These are phyloP conservation scores for Zosterops lateralis DNA, from an alignment of 2,113 vertebrate species.

Conservation along the genomic window DNA sequence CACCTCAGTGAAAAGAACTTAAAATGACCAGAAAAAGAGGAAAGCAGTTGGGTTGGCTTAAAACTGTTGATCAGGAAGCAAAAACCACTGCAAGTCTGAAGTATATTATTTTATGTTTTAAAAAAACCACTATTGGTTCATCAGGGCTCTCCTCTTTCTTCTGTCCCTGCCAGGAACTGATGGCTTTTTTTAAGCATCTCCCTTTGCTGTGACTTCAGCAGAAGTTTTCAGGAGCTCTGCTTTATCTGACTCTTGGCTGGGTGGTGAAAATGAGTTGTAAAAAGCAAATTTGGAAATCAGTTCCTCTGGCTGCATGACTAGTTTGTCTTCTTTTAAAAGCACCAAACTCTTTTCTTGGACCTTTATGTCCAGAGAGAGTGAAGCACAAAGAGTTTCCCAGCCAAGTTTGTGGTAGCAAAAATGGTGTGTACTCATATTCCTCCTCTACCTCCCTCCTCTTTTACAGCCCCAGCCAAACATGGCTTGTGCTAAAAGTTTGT, in stretches of 20 bases:
- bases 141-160: neutral
- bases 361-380: neutral
- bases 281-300: neutral
- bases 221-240: neutral
- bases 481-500: neutral
- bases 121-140: neutral
- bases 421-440: neutral
- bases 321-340: neutral
- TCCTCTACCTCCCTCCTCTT: neutral
- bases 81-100: slow-evolving; percentile 4
- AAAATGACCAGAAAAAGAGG: neutral
- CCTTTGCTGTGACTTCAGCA: neutral
- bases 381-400: neutral
- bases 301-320: neutral
- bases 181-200: neutral
- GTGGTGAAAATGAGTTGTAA: neutral
- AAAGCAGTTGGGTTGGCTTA: neutral
- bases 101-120: neutral
- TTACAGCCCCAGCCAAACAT: neutral
- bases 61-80: slow-evolving; percentile 20
- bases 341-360: neutral
- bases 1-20: neutral
- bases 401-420: neutral
- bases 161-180: neutral
- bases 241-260: neutral